A percentile compares a stretch with the other conserved stretches of the same genome.
Conservation (phyloP, 2,888 invertebrate genomes). For the Hyppa rectilinea region DNA sequence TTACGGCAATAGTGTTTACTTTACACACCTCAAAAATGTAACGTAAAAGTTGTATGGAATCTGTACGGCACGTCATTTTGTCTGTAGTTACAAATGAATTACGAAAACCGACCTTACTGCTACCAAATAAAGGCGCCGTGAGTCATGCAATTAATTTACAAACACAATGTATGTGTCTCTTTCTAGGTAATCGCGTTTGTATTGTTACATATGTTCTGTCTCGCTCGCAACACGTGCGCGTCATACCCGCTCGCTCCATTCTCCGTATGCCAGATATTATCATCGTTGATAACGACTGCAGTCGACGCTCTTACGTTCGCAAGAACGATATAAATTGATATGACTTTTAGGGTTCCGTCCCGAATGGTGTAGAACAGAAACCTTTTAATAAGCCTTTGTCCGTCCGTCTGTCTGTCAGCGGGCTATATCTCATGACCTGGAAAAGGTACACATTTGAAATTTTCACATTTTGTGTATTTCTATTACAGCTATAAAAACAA, state of each 20-base stretch:
- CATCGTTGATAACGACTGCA: neutral
- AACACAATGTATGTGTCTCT: neutral
- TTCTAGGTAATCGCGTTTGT: neutral
- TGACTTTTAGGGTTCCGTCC: neutral
- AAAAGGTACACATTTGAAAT: no score
- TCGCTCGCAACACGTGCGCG: constrained; percentile 2
- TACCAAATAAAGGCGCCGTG: constrained; percentile 3
- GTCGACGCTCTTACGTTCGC: constrained; percentile 2
- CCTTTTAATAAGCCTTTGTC: no score
- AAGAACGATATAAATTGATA: constrained; percentile 7
- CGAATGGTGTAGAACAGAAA: no score
- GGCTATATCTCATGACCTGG: no score
- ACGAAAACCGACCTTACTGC: constrained; percentile 5
- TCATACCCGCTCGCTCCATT: constrained; percentile 2
- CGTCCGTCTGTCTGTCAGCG: no score
- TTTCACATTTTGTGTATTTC: no score
- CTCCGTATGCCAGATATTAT: neutral
- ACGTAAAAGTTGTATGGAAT: neutral
- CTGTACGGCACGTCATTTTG: neutral
- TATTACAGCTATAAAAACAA: no score
- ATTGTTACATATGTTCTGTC: neutral
- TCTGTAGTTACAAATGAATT: neutral
- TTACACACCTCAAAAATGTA: neutral
- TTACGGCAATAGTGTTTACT: neutral
- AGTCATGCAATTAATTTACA: neutral